Evolutionary conservation across 2,888 invertebrate genomes (phyloP), one percentile per base, ranked within the genome.

Genomic region (Zhuqinia jingwanae): DNA sequence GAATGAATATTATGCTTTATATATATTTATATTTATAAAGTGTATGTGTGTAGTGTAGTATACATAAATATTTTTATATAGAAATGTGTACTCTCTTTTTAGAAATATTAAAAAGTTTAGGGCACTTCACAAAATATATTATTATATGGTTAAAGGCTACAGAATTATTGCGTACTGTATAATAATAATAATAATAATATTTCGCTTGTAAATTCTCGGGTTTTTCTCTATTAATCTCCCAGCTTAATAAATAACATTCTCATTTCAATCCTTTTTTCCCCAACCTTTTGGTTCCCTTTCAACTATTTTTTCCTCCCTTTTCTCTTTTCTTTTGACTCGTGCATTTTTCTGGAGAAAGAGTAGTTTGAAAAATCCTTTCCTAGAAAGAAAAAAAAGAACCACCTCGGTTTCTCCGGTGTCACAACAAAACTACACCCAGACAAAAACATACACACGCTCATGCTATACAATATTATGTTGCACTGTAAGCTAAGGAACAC

Each of bases 191-290:
- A 68, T 68, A 73, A 50, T 50, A 73, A 73, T 47, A 73, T 73
- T 27, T 50, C 27, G 73, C 47, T 58, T 77, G 76, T 84, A 84
- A 84, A 84, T 80, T 86, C 85, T 60, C 47, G 60, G 56, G 60
- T 58, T 78, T 70, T 85, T 81, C 85, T 76, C 85, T 76, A 80
- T 86, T 86, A 86, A 86, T 86, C 85, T 86, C 80, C 36, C 42
- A 56, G 81, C 81, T 82, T 87, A 82, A 87, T 87, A 87, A 82
- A 87, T 81, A 87, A 87, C 81, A 70, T 76, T 82, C 78, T 87
- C 81, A 78, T 81, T 86, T 86, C 80, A 73, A 76, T 75, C 42
- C 56, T 17, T 45, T 76, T 63, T 63, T 73, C 58, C 83, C 53
- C 78, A 85, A 75, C 70, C 58, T 58, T n/a, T n/a, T 63, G 17